Percentiles rank a stretch among this genome's conserved stretches.
phyloP scores from a whole-genome alignment of 2,888 invertebrate genomes.

The Seira ritae region DNA sequence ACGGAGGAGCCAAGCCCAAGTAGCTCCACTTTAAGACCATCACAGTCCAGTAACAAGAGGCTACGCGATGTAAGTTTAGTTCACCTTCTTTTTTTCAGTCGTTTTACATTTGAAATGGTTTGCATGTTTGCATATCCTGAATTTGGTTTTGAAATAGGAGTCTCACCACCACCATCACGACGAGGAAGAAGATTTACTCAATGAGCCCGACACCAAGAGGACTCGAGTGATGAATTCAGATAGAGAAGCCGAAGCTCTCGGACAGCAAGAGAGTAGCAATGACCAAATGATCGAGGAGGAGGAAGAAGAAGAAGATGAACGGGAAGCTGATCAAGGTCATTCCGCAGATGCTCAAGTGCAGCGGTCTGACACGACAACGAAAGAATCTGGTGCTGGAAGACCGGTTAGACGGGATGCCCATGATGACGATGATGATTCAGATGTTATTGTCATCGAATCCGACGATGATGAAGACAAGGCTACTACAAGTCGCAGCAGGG shows the following conservation, averaged over 20 bases:
- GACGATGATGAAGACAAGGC: slow-evolving; percentile 69
- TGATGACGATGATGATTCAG: slow-evolving; percentile 70
- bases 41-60: slow-evolving; percentile 71
- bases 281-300: slow-evolving; percentile 61
- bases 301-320: slow-evolving; percentile 66
- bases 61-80: slow-evolving; percentile 61
- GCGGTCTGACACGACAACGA: slow-evolving; percentile 63
- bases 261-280: slow-evolving; percentile 70
- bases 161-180: slow-evolving; percentile 51
- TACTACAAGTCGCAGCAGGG: slow-evolving; percentile 34
- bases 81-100: too few species aligned
- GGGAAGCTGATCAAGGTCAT: slow-evolving; percentile 71
- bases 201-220: slow-evolving; percentile 70
- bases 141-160: slow-evolving; percentile 21
- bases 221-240: slow-evolving; percentile 63
- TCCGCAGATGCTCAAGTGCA: slow-evolving; percentile 65
- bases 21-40: slow-evolving; percentile 76
- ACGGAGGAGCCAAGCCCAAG: slow-evolving; percentile 80
- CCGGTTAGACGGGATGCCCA: slow-evolving; percentile 1
- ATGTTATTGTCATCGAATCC: slow-evolving; percentile 71
- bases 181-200: slow-evolving; percentile 55
- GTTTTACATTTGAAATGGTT: too few species aligned
- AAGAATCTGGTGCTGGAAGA: slow-evolving; percentile 49
- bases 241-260: slow-evolving; percentile 70
- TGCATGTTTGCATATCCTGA: too few species aligned